A percentile compares a stretch with the other conserved stretches of the same genome.
Conservation (phyloP, 1,140 invertebrate species). For the Epicauta chinensis region DNA sequence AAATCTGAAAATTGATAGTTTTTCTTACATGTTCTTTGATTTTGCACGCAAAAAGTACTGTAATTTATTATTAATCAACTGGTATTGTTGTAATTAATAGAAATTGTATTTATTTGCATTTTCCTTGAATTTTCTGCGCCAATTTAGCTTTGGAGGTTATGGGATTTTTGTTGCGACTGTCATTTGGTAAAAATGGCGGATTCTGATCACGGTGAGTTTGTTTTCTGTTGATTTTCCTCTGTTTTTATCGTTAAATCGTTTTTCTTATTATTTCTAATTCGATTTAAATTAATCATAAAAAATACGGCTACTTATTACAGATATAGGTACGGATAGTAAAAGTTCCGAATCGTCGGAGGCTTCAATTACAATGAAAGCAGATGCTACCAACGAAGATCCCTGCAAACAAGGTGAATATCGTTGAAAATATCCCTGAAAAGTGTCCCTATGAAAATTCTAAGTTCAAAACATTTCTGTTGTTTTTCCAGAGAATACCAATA, state of each 20-base stretch:
- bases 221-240: not conserved
- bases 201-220: conserved; percentile 5
- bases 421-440: no score
- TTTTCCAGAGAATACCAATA: conserved; percentile 26
- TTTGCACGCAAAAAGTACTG: no score
- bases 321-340: conserved; percentile 3
- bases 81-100: no score
- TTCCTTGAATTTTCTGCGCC: not conserved
- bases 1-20: not conserved
- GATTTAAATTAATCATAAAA: not conserved
- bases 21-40: no score
- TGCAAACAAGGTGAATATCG: conserved; percentile 26
- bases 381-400: conserved; percentile 29
- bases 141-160: not conserved
- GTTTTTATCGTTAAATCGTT: not conserved
- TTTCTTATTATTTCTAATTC: not conserved
- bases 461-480: no score
- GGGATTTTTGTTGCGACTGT: conserved; percentile 1
- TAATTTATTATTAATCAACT: no score
- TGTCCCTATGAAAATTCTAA: no score
- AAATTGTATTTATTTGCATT: not conserved
- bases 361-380: conserved; percentile 37
- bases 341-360: conserved; percentile 11
- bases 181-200: conserved; percentile 10
- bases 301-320: no score